These are phyloP conservation scores for Drosophila leontia DNA, from an alignment of 1,140 invertebrate species.

Conservation along the genomic window DNA sequence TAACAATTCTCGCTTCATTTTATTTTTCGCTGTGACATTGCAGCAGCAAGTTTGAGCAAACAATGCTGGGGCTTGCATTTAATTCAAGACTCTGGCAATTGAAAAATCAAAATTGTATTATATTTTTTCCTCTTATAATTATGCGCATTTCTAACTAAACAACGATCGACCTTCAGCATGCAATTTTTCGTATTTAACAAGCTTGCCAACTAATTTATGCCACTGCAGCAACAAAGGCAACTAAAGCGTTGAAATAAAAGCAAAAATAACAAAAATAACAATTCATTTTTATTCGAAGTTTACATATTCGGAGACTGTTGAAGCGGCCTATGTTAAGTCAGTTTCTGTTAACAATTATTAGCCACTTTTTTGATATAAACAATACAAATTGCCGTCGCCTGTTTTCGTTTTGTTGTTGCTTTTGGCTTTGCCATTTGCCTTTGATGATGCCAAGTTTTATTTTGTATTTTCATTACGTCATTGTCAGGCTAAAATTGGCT, in stretches of 20 bases:
- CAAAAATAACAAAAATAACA: background rate
- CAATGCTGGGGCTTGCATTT: slow-evolving; percentile 53
- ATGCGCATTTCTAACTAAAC: slow-evolving; percentile 79
- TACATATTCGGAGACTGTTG: slow-evolving; percentile 16
- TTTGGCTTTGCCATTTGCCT: slow-evolving; percentile 19
- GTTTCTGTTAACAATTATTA: slow-evolving; percentile 21
- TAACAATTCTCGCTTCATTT: slow-evolving; percentile 28
- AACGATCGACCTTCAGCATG: slow-evolving; percentile 40
- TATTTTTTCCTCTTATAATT: slow-evolving; percentile 50
- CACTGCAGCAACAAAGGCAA: slow-evolving; percentile 38
- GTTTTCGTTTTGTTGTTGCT: slow-evolving; percentile 35
- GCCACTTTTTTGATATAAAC: slow-evolving; percentile 72
- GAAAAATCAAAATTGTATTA: slow-evolving; percentile 69
- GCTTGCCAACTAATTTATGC: slow-evolving; percentile 58
- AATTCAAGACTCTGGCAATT: slow-evolving; percentile 54
- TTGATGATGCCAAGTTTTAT: slow-evolving; percentile 60
- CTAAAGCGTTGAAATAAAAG: slow-evolving; percentile 51
- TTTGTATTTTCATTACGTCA: slow-evolving; percentile 72
- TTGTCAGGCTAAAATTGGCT: slow-evolving; percentile 72
- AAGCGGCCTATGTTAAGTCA: slow-evolving; percentile 12
- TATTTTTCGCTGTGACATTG: slow-evolving; percentile 54
- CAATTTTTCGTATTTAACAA: slow-evolving; percentile 52
- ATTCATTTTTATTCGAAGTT: slow-evolving; percentile 22
- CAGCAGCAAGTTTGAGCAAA: slow-evolving; percentile 53
- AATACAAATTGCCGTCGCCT: slow-evolving; percentile 65